Evolutionary conservation across 2,113 vertebrate species (phyloP).

Genomic region (Bos javanicus): DNA sequence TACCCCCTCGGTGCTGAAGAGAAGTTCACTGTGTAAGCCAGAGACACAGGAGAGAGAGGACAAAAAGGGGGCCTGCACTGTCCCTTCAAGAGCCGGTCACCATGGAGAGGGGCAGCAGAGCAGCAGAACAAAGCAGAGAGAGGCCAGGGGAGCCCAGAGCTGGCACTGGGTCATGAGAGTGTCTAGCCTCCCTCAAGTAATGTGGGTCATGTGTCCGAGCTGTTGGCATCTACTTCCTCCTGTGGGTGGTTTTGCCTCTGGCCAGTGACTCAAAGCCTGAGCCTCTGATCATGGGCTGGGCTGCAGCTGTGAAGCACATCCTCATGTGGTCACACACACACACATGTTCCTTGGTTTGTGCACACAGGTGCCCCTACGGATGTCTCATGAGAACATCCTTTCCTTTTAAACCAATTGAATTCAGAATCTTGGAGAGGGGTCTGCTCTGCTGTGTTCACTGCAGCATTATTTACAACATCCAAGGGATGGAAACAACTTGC

Average conservation of each 20-base stretch:
- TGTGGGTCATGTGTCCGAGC: fast-evolving
- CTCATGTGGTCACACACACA: not conserved
- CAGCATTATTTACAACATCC: not conserved
- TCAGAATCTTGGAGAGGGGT: not conserved
- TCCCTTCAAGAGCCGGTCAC: not conserved
- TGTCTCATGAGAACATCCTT: no score
- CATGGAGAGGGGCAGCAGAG: not conserved
- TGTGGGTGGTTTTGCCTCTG: not conserved
- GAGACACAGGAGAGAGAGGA: not conserved
- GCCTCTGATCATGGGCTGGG: not conserved
- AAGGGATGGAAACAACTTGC: not conserved
- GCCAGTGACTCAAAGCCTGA: not conserved
- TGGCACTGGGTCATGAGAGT: fast-evolving
- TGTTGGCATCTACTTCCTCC: not conserved
- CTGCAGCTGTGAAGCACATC: fast-evolving
- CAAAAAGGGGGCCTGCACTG: not conserved
- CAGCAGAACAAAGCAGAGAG: not conserved
- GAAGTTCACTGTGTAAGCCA: not conserved
- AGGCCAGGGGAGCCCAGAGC: not conserved
- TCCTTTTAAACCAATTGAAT: not conserved
- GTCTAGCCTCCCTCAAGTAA: not conserved
- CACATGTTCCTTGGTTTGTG: no score
- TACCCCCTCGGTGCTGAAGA: not conserved
- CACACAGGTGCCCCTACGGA: not conserved
- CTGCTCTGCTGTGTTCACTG: not conserved